Percentiles rank a stretch among this genome's conserved stretches.
phyloP scores from a whole-genome alignment of 2,888 invertebrate genomes.

The Actias luna region DNA sequence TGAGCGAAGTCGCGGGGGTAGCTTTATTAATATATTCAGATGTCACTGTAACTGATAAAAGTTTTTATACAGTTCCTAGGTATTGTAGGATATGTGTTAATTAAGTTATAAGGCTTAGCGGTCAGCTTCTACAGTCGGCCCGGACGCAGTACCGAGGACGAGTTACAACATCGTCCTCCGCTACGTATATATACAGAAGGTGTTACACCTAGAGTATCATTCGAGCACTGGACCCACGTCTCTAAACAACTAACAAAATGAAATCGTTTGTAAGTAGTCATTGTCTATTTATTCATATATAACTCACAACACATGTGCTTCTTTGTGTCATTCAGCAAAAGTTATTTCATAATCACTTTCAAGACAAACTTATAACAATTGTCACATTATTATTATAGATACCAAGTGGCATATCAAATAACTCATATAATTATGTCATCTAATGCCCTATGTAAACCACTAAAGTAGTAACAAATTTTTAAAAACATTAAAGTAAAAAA shows the following conservation, averaged over 20 bases:
- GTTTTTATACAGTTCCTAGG: background rate
- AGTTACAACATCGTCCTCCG: conserved; percentile 3
- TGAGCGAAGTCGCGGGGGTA: no score
- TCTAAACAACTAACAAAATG: conserved; percentile 7
- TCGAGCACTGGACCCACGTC: background rate
- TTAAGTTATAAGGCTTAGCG: background rate
- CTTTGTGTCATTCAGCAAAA: background rate
- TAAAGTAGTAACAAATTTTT: no score
- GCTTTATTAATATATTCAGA: background rate
- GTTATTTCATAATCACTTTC: background rate
- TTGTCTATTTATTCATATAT: background rate
- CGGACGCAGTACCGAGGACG: conserved; percentile 14
- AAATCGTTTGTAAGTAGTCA: background rate
- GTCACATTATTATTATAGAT: background rate
- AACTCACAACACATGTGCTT: background rate
- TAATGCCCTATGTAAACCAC: no score
- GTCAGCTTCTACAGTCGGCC: background rate
- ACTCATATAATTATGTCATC: background rate
- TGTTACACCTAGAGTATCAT: conserved; percentile 7
- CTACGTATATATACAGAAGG: conserved; percentile 15
- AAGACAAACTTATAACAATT: background rate
- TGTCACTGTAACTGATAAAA: background rate
- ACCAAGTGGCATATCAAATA: background rate
- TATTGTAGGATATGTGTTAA: background rate
- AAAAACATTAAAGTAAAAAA: no score